Base-by-base conservation (phyloP, 2,113 vertebrate species). In the Prunella fulvescens region DNA sequence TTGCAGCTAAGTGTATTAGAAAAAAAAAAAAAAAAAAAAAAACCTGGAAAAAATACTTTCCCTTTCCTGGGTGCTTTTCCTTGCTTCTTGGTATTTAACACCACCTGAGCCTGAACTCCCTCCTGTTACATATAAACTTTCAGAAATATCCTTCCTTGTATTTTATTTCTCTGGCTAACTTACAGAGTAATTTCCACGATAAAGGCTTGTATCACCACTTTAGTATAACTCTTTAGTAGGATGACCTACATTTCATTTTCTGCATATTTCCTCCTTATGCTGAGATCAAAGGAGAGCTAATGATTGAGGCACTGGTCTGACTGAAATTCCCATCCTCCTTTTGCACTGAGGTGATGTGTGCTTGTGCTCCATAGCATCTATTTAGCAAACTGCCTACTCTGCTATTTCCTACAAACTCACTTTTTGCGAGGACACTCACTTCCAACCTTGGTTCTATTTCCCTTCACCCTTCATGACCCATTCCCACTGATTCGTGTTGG, bases 241-340 rank as follows among this genome's bases (percentile, higher is more conserved):
- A 93, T 97, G 96, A 92, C 95, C 96, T 95, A 95, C 76, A 97
- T 96, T 96, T 81, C 80, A 37, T 92, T 88, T 95, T 92, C 88
- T 92, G 79, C 76, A 37, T 81, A 60, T 80, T 94, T 81, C 47
- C 47, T 95, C 58, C 82, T 94, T 92, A 73, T 1, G 4, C 67
- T 51, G 86, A 94, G 92, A 96, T 96, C 94, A 97, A 97, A 96
- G 67, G n/a, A 92, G 60, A 73, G 44, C 64, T 94, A 80, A 92
- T 81, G 86, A 93, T 56, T 62, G 80, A 84, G 64, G 80, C 86
- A 35, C 25, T 64, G 76, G 80, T 92, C 88, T 66, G 47, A 47
- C 56, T 77, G 40, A 93, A 93, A 94, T 90, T 54, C 60, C 64
- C 50, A 67, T 42, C 67, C 78, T 91, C 70, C 51, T 93, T 93